A percentile compares a stretch with the other conserved stretches of the same genome.
Evolutionary conservation across 2,113 vertebrate species (phyloP).

Genomic region (Lophius piscatorius): DNA sequence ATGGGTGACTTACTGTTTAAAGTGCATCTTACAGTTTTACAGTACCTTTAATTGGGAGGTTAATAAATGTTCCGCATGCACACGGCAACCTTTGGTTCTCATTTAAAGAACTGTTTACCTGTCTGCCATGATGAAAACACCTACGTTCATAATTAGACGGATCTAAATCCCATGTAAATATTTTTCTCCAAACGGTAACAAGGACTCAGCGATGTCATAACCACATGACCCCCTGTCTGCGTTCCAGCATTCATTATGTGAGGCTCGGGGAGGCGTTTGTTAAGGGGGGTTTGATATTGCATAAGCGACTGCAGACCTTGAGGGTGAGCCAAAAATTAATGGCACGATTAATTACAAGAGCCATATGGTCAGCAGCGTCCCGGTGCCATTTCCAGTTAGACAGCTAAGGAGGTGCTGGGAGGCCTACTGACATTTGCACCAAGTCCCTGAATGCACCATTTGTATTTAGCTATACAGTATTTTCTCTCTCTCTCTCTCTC

Average conservation of each 20-base stretch:
- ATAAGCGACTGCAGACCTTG: conserved; percentile 72
- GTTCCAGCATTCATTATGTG: conserved; percentile 25
- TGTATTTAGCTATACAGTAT: conserved; percentile 4
- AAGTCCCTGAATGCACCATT: conserved; percentile 62
- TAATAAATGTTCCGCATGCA: too few relatives aligned
- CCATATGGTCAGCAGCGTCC: conserved; percentile 81
- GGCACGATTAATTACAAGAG: conserved; percentile 79
- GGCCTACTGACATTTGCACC: conserved; percentile 79
- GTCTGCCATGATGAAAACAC: too few relatives aligned
- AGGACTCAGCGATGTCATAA: conserved; percentile 29
- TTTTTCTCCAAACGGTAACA: conserved; percentile 16
- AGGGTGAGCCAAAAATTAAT: conserved; percentile 79
- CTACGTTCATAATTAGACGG: conserved; percentile 30
- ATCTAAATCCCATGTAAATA: conserved; percentile 2
- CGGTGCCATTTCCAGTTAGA: conserved; percentile 77
- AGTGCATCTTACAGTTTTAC: too few relatives aligned
- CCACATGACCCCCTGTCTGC: conserved; percentile 39
- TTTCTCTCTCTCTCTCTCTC: conserved; percentile 17
- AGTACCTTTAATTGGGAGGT: too few relatives aligned
- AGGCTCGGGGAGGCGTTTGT: conserved; percentile 47
- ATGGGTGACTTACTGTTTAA: too few relatives aligned
- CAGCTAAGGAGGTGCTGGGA: conserved; percentile 75
- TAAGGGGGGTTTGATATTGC: conserved; percentile 62
- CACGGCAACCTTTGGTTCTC: too few relatives aligned
- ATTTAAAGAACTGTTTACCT: too few relatives aligned